Percentiles rank a stretch among this genome's conserved stretches.
phyloP scores from a whole-genome alignment of 2,888 invertebrate genomes.

The Plutella xylostella region DNA sequence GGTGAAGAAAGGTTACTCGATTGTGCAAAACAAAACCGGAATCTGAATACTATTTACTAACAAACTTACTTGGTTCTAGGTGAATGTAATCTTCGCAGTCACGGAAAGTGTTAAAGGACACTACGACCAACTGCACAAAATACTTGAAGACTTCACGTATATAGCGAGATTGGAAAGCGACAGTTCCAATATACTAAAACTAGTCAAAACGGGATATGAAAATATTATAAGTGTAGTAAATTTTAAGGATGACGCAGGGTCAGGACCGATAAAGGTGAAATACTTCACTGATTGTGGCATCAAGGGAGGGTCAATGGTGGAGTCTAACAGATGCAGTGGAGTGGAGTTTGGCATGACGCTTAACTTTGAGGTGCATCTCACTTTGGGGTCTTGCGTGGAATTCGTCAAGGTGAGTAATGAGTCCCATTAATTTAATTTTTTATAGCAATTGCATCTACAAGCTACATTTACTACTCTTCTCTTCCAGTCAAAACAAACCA shows the following conservation, averaged over 20 bases:
- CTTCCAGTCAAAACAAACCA: constrained; percentile 46
- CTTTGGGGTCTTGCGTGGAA: constrained; percentile 66
- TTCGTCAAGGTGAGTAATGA: constrained; percentile 48
- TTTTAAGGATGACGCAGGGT: constrained; percentile 71
- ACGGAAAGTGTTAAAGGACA: constrained; percentile 75
- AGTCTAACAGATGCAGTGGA: constrained; percentile 70
- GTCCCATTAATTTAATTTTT: background rate
- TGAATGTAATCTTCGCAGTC: constrained; percentile 90
- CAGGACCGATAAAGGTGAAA: constrained; percentile 72
- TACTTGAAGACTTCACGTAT: constrained; percentile 79
- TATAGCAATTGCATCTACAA: background rate
- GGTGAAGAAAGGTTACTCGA: constrained; percentile 30
- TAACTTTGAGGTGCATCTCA: constrained; percentile 73
- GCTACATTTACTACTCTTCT: background rate
- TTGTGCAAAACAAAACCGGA: background rate
- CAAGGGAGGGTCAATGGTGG: constrained; percentile 46
- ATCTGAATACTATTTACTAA: background rate
- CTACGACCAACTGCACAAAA: constrained; percentile 76
- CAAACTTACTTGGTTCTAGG: constrained; percentile 41
- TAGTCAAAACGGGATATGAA: constrained; percentile 85
- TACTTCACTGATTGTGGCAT: constrained; percentile 81
- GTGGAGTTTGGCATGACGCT: constrained; percentile 73
- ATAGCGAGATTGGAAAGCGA: constrained; percentile 83
- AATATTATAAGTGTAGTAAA: constrained; percentile 75
- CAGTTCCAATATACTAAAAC: constrained; percentile 87